A percentile compares a stretch with the other conserved stretches of the same genome.
These are phyloP conservation scores for Muricea muricata DNA, from an alignment of 92 coral and sea anemone species.

Conservation along the genomic window DNA sequence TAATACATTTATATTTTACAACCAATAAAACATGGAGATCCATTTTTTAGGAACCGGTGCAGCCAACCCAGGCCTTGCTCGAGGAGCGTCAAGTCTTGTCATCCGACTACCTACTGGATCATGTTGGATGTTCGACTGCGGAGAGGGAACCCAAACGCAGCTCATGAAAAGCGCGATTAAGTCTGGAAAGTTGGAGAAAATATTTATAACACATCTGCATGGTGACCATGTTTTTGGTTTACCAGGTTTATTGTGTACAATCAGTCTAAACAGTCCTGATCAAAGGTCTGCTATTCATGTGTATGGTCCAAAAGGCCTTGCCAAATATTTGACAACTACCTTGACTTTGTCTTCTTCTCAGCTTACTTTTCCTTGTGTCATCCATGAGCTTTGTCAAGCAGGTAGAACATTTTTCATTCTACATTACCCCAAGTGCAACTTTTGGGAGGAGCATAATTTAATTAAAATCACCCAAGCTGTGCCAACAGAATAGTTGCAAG, in stretches of 20 bases:
- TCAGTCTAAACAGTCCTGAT: conserved; percentile 74
- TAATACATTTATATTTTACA: not conserved
- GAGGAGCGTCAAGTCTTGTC: conserved; percentile 89
- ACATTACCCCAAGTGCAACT: no score
- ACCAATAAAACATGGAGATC: conserved; percentile 67
- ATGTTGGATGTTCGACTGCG: conserved; percentile 99
- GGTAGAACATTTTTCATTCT: no score
- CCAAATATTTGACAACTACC: conserved; percentile 73
- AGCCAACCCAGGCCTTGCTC: conserved; percentile 77
- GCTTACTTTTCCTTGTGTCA: conserved; percentile 79
- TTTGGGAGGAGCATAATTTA: no score
- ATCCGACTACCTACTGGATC: conserved; percentile 72
- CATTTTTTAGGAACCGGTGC: conserved; percentile 97
- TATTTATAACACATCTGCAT: conserved; percentile 94
- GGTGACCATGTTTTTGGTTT: conserved; percentile 96
- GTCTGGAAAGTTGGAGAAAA: conserved; percentile 82
- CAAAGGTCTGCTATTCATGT: conserved; percentile 71
- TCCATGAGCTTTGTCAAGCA: conserved; percentile 77
- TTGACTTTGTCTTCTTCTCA: conserved; percentile 78
- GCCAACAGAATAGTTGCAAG: no score
- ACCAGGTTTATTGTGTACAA: conserved; percentile 92
- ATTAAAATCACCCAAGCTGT: not conserved
- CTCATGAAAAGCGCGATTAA: conserved; percentile 83
- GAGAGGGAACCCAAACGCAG: conserved; percentile 92
- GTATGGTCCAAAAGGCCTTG: conserved; percentile 89